phyloP scores from a whole-genome alignment of 2,113 vertebrate genomes.

The Tamias sibiricus region DNA sequence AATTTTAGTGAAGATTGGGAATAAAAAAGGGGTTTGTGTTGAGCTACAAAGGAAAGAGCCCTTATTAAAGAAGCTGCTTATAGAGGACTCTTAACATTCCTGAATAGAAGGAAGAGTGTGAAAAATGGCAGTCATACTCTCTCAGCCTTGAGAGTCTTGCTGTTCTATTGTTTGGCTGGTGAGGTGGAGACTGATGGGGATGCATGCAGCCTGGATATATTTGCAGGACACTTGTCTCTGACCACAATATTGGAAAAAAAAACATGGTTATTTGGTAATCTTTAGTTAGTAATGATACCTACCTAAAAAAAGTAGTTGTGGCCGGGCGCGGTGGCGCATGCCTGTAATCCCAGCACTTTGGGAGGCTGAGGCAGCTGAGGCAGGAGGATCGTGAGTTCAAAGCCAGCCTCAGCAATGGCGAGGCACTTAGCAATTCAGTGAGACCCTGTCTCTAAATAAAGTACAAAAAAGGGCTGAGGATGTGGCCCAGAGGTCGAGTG shows the following conservation, averaged over 20 bases:
- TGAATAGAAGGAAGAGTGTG: neutral
- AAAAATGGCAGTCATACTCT: neutral
- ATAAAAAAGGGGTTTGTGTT: neutral
- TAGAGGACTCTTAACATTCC: neutral
- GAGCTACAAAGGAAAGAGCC: neutral
- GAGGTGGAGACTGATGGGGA: too few relatives aligned
- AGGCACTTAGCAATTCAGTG: too few relatives aligned
- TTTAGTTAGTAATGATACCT: neutral
- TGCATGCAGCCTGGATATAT: neutral
- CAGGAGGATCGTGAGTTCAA: too few relatives aligned
- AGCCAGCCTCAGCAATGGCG: too few relatives aligned
- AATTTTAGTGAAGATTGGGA: neutral
- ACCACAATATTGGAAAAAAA: neutral
- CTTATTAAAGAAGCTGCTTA: neutral
- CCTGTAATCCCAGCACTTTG: too few relatives aligned
- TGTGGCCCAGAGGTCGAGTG: too few relatives aligned
- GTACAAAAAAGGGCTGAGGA: too few relatives aligned
- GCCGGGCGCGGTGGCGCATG: too few relatives aligned
- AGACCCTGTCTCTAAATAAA: too few relatives aligned
- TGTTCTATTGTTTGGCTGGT: neutral
- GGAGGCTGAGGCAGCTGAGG: too few relatives aligned
- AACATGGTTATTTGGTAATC: neutral
- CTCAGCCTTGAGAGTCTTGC: rapidly evolving
- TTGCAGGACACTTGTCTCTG: neutral
- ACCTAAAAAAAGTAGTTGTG: neutral